Conservation (phyloP, 2,888 invertebrate species). For the Eledona agricola region DNA sequence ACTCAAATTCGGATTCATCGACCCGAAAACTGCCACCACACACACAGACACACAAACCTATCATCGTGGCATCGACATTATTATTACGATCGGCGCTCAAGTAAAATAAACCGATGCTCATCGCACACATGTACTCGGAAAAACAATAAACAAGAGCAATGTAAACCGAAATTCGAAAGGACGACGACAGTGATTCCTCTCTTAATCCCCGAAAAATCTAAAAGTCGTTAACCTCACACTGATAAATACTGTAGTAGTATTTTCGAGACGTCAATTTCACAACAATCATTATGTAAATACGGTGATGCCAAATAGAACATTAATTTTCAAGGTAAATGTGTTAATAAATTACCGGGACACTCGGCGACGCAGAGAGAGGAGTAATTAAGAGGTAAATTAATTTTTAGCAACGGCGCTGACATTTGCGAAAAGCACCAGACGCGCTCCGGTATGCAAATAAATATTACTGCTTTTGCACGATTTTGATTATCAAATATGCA, state of each 20-base stretch:
- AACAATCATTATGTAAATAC: constrained; percentile 36
- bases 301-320: constrained; percentile 38
- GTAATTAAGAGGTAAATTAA: constrained; percentile 38
- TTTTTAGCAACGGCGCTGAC: constrained; percentile 28
- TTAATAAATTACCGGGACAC: constrained; percentile 34
- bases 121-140: constrained; percentile 7
- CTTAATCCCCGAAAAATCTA: too few species aligned
- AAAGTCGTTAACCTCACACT: constrained; percentile 27
- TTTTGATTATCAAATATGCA: too few species aligned
- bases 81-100: constrained; percentile 9
- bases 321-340: constrained; percentile 39
- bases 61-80: constrained; percentile 15
- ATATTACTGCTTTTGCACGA: too few species aligned
- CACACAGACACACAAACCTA: constrained; percentile 20
- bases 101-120: constrained; percentile 21
- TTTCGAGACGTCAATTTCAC: constrained; percentile 28
- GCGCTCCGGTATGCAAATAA: constrained; percentile 26
- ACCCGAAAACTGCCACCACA: too few species aligned
- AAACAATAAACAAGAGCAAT: constrained; percentile 11
- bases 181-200: too few species aligned
- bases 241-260: constrained; percentile 26
- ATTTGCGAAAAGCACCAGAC: constrained; percentile 25
- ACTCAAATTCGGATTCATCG: too few species aligned
- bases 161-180: constrained; percentile 9
- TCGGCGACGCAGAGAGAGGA: constrained; percentile 23